A percentile compares a stretch with the other conserved stretches of the same genome.
phyloP scores from a whole-genome alignment of 2,113 vertebrate species.

The Chlorodrepanis virens region DNA sequence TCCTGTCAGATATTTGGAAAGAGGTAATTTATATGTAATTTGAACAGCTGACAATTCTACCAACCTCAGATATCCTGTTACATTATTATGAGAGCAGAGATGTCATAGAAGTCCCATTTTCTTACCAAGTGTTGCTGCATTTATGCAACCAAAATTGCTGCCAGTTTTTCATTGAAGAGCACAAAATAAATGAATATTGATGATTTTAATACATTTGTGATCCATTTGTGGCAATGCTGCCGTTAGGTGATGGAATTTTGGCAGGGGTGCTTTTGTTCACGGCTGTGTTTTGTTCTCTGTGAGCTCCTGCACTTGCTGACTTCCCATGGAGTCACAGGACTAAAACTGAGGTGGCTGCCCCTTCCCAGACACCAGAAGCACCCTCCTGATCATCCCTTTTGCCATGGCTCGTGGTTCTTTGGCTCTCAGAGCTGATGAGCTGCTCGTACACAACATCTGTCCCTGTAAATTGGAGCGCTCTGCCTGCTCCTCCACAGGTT shows the following conservation, averaged over 20 bases:
- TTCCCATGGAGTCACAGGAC: neutral
- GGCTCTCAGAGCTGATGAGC: neutral
- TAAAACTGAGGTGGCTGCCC: neutral
- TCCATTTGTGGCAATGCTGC: neutral
- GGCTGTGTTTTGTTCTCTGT: neutral
- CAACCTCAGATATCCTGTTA: neutral
- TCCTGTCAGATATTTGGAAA: neutral
- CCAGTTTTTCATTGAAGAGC: neutral
- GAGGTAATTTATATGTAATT: slow-evolving; percentile 16
- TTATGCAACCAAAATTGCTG: neutral
- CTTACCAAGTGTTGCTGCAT: neutral
- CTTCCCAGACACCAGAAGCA: neutral
- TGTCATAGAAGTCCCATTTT: neutral
- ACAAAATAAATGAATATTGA: neutral
- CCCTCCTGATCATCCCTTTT: neutral
- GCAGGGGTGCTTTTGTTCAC: neutral
- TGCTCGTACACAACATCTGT: accelerated
- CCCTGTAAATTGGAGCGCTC: accelerated
- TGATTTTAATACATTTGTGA: neutral
- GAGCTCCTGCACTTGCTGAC: neutral
- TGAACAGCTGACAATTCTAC: neutral
- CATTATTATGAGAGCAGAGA: neutral
- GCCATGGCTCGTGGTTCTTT: neutral
- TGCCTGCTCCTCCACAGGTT: neutral
- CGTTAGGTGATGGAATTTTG: neutral